Evolutionary conservation across 2,888 invertebrate species (phyloP).

Genomic region (Scelioninae gen. 2): DNA sequence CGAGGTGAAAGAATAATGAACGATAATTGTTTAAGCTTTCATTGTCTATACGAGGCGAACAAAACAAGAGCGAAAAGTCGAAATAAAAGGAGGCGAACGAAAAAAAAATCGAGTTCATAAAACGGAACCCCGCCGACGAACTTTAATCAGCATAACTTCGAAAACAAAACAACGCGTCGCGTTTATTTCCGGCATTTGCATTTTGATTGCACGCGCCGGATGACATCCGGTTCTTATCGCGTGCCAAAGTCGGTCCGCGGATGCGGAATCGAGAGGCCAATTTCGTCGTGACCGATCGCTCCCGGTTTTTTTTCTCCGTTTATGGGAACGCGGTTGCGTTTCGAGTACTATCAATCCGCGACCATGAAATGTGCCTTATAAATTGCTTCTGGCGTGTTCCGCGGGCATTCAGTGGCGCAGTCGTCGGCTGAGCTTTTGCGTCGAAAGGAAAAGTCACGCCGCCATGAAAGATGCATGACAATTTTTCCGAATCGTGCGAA

Average conservation of each 20-base stretch:
- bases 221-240: too few species aligned
- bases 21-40: conserved; percentile 38
- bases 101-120: conserved; percentile 9
- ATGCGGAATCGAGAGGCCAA: too few species aligned
- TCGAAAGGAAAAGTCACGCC: conserved; percentile 14
- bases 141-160: conserved; percentile 20
- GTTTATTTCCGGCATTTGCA: conserved; percentile 37
- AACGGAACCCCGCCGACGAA: conserved; percentile 19
- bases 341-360: conserved; percentile 19
- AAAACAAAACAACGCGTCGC: conserved; percentile 15
- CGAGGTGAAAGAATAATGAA: conserved; percentile 27
- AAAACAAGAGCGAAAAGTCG: neutral
- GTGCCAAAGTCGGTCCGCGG: too few species aligned
- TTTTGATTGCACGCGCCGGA: conserved; percentile 19
- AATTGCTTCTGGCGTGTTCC: conserved; percentile 10
- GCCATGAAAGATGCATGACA: conserved; percentile 28
- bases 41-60: conserved; percentile 9
- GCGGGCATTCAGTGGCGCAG: neutral
- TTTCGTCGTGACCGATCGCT: too few species aligned
- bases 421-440: neutral
- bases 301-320: too few species aligned
- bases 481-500: conserved; percentile 23
- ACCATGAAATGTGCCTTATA: conserved; percentile 18
- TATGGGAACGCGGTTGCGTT: neutral
- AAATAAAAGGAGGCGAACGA: neutral